Conservation (phyloP, 2,113 vertebrate species). For the Bubo scandiacus region DNA sequence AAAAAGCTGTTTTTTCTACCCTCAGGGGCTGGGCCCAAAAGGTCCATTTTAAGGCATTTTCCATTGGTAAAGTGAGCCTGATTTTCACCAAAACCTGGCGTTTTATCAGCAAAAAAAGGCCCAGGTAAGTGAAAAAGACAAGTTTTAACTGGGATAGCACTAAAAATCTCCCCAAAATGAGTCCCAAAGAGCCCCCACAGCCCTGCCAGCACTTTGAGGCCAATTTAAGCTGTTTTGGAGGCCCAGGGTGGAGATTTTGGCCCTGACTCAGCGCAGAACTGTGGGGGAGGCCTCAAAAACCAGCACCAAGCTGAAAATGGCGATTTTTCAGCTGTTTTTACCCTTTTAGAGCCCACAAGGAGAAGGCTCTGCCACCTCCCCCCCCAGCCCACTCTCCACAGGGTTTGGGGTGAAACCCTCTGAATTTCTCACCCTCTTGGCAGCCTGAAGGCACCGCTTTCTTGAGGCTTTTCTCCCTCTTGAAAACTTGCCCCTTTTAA, state of each 20-base stretch:
- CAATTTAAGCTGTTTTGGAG: background rate
- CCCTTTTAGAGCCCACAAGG: background rate
- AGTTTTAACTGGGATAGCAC: no score
- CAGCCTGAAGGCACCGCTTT: no score
- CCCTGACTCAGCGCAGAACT: accelerated
- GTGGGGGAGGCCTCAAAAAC: no score
- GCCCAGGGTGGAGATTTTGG: background rate
- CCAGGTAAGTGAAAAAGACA: background rate
- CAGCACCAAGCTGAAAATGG: background rate
- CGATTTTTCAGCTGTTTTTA: background rate
- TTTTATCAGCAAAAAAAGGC: background rate
- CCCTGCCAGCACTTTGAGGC: background rate
- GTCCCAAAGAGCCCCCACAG: no score
- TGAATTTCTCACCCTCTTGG: no score
- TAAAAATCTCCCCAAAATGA: background rate
- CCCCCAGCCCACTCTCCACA: no score
- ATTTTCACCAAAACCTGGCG: background rate
- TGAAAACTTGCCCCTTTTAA: background rate
- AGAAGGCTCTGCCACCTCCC: no score
- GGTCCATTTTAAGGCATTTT: background rate
- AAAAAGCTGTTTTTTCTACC: background rate
- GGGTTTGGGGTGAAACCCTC: no score
- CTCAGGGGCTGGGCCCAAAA: no score
- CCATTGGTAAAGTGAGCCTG: background rate
- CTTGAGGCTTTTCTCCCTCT: background rate